Percentiles rank a stretch among this genome's conserved stretches.
Conservation (phyloP, 2,888 invertebrate species). For the Mythimna albipuncta region DNA sequence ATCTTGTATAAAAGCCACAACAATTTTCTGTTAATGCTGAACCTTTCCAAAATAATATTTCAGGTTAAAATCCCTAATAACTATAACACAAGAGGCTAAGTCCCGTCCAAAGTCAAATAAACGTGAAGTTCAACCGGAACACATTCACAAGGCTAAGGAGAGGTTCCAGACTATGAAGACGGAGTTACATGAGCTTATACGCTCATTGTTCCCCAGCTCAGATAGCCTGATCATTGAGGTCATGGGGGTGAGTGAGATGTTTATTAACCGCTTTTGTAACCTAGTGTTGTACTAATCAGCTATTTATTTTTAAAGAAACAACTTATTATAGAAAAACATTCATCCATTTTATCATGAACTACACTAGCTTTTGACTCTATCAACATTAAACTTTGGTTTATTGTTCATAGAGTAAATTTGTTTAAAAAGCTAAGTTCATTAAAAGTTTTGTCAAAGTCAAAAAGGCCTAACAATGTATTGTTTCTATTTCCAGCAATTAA, state of each 20-base stretch:
- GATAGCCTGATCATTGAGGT: constrained; percentile 72
- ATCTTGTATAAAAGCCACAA: too few species aligned
- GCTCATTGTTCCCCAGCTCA: constrained; percentile 77
- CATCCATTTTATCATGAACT: not conserved
- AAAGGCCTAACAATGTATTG: not conserved
- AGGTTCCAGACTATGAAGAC: constrained; percentile 78
- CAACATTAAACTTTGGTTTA: not conserved
- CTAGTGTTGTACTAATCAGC: too few species aligned
- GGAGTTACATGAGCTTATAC: constrained; percentile 78
- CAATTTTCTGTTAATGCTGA: too few species aligned
- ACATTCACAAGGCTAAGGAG: constrained; percentile 78
- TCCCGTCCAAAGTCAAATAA: constrained; percentile 69
- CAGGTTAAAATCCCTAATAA: constrained; percentile 77
- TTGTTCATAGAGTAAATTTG: too few species aligned
- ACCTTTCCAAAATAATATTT: constrained; percentile 30
- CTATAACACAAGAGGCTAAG: constrained; percentile 77
- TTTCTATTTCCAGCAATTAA: constrained; percentile 76
- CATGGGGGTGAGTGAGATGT: constrained; percentile 76
- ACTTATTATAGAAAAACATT: not conserved
- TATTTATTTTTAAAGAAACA: too few species aligned
- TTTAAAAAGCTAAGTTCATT: too few species aligned
- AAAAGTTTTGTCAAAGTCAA: too few species aligned
- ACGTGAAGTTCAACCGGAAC: constrained; percentile 71
- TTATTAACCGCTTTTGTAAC: not conserved
- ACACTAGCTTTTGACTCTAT: not conserved